Evolutionary conservation across 2,888 invertebrate genomes (phyloP), one percentile per base, ranked within the genome.

Genomic region (Cylloceria caligata): DNA sequence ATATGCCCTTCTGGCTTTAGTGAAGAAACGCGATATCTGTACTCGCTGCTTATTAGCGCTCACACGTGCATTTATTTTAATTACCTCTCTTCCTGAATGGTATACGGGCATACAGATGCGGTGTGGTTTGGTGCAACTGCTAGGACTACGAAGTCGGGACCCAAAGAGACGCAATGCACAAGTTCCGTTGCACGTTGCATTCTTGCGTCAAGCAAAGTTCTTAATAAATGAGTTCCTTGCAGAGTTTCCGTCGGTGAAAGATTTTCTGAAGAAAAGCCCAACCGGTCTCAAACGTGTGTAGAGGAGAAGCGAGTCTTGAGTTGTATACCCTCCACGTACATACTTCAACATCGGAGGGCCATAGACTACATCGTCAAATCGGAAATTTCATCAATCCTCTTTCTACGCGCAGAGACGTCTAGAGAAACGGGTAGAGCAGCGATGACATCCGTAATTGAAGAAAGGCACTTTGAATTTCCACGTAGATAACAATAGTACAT

Each of bases 361-460:
- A 42, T 19, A 57, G 1, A 27, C 19, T 30, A 16, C 24, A 19
- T 30, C 42, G 2, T 55, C 57, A 47, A 19, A 60, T 13, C 39
- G 62, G 19, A 73, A 85, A 83, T 87, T 84, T 80, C 86, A 85
- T 86, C 83, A 84, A 85, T 85, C 84, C 77, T 68, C 76, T 77
- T 79, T 80, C 77, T 67, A 72, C 71, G 77, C 71, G 79, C 21
- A 55, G 6, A 0, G 27, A 57, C 24, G 39, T 9, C 52, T 21
- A 36, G 6, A 24, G 60, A 13, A 85, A 84, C 77, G 72, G 62
- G 57, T 68, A 71, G 83, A 80, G 83, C 80, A 86, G 86, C 74
- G 81, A 80, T 82, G 84, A 85, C 81, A 84, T 84, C 9, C 27
- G 13, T 84, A 87, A 87, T 87, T 86, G 85, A 82, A 84, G 79